Conservation (phyloP, 2,113 vertebrate genomes). For the Circaetus cinerascens region DNA sequence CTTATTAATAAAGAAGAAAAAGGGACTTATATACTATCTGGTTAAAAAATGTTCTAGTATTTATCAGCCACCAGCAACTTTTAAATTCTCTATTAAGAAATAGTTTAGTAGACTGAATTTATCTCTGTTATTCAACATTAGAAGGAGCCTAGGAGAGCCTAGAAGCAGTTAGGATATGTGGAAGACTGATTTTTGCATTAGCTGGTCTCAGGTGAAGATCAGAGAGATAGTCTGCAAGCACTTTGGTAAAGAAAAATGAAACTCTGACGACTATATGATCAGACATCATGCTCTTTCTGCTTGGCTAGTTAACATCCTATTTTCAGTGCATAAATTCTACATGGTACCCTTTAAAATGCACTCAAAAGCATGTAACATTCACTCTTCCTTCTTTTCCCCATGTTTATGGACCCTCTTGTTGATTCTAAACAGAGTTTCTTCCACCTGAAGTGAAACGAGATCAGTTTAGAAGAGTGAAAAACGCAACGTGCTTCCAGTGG, state of each 20-base stretch:
- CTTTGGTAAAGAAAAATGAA: conserved; percentile 63
- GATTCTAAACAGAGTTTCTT: background rate
- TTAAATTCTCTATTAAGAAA: conserved; percentile 16
- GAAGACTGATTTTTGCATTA: conserved; percentile 65
- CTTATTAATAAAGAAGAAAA: background rate
- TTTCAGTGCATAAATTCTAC: conserved; percentile 60
- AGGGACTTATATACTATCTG: background rate
- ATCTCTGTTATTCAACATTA: conserved; percentile 30
- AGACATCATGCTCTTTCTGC: conserved; percentile 67
- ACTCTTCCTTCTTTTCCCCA: background rate
- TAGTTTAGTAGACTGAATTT: background rate
- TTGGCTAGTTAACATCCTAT: conserved; percentile 53
- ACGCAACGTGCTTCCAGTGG: background rate
- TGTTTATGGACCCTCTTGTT: background rate
- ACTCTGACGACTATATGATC: conserved; percentile 54
- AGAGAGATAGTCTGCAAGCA: conserved; percentile 47
- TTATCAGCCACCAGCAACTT: conserved; percentile 22
- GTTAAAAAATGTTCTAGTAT: background rate
- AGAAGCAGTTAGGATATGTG: conserved; percentile 19
- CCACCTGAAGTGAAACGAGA: background rate
- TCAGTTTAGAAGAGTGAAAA: background rate
- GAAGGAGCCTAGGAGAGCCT: conserved; percentile 39
- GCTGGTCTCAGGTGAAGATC: conserved; percentile 42
- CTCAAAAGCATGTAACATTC: conserved; percentile 41
- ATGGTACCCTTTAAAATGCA: conserved; percentile 47